phyloP scores from a whole-genome alignment of 2,113 vertebrate species.

The Prietella phreatophila region DNA sequence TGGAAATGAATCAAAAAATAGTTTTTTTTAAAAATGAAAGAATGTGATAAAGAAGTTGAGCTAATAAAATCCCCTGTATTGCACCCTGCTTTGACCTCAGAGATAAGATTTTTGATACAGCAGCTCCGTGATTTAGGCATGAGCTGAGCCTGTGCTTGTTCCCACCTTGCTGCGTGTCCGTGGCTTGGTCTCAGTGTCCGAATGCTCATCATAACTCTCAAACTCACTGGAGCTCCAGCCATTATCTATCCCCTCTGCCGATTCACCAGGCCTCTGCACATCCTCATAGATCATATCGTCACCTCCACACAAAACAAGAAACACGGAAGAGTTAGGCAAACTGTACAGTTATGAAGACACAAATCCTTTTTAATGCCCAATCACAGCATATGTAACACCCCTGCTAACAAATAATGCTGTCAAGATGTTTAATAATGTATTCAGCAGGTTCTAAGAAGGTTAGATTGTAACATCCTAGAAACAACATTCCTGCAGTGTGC shows the following conservation, averaged over 20 bases:
- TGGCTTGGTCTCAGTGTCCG: constrained; percentile 68
- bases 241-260: constrained; percentile 57
- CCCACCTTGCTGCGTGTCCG: constrained; percentile 58
- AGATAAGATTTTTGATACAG: not conserved
- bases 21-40: not conserved
- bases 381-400: not conserved
- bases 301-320: constrained; percentile 44
- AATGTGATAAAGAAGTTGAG: not conserved
- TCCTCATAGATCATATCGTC: constrained; percentile 73
- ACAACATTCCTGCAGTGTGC: not conserved
- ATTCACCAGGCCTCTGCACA: constrained; percentile 57
- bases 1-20: not conserved
- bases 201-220: constrained; percentile 84
- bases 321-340: not conserved
- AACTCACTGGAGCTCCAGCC: constrained; percentile 88
- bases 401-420: not conserved
- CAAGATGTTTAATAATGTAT: not conserved
- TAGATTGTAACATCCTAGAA: not conserved
- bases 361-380: not conserved
- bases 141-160: not conserved
- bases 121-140: not conserved
- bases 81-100: constrained; percentile 2
- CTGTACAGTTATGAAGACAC: not conserved
- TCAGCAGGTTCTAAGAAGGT: not conserved
- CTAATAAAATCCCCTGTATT: not conserved